phyloP scores from a whole-genome alignment of 2,113 vertebrate genomes.

The Rhadina sibilatrix region DNA sequence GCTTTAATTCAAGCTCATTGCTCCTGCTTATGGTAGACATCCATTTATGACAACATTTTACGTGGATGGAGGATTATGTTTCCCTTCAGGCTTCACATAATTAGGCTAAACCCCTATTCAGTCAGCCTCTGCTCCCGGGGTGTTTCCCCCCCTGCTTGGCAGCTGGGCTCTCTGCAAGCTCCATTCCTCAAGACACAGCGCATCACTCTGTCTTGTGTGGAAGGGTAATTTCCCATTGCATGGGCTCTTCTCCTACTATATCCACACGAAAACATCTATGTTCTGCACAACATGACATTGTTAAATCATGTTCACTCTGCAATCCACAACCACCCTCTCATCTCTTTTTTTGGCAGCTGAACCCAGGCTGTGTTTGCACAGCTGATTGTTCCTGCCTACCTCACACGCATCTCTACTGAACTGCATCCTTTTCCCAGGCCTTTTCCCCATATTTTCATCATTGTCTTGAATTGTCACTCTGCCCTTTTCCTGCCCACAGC shows the following conservation, averaged over 20 bases:
- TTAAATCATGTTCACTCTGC: background rate
- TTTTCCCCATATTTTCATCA: background rate
- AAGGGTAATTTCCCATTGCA: background rate
- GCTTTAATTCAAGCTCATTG: background rate
- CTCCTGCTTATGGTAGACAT: background rate
- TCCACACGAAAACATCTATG: background rate
- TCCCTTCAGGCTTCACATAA: background rate
- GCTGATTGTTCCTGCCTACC: background rate
- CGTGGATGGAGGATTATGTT: background rate
- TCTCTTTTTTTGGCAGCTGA: slow-evolving; percentile 12
- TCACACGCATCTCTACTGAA: background rate
- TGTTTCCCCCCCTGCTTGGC: background rate
- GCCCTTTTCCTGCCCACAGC: background rate
- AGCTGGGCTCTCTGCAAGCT: background rate
- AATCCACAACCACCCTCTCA: background rate
- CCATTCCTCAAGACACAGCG: background rate
- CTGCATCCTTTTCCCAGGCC: background rate
- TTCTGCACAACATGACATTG: background rate
- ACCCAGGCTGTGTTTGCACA: slow-evolving; percentile 16
- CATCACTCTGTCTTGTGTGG: background rate
- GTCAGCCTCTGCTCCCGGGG: background rate
- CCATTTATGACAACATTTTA: background rate
- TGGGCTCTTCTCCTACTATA: background rate
- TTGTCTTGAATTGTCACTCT: background rate
- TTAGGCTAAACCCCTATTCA: background rate